Evolutionary conservation across 1,140 invertebrate genomes (phyloP).

Genomic region (Penaeus japonicus): DNA sequence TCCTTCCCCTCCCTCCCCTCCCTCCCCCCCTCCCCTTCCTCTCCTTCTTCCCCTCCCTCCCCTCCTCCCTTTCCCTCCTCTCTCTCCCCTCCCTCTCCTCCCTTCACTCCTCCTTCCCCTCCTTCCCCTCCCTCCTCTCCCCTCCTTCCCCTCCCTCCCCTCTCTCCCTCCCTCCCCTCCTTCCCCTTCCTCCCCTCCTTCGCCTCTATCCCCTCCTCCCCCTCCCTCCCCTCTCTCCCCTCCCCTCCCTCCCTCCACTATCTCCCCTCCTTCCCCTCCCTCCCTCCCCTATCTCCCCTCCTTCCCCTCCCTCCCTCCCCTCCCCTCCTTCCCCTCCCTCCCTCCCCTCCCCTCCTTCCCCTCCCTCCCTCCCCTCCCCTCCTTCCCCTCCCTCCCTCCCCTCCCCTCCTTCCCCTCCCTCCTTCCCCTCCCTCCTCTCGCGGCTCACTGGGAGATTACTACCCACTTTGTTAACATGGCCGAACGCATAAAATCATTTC

Average conservation of each 20-base stretch:
- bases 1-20: too few species aligned
- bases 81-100: too few species aligned
- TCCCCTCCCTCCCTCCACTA: background rate
- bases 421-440: background rate
- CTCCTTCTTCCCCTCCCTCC: too few species aligned
- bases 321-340: background rate
- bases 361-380: background rate
- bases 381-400: background rate
- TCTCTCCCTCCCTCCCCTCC: background rate
- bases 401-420: too few species aligned
- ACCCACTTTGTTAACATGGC: too few species aligned
- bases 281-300: background rate
- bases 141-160: too few species aligned
- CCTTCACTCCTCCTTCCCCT: too few species aligned
- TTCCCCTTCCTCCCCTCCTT: background rate
- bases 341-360: background rate
- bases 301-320: background rate
- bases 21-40: too few species aligned
- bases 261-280: background rate
- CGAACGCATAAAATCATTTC: too few species aligned
- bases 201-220: background rate
- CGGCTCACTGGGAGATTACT: too few species aligned
- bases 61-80: too few species aligned
- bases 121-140: too few species aligned
- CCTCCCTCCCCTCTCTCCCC: background rate